phyloP scores from a whole-genome alignment of 1,140 invertebrate species.

The Aphidius gifuensis region DNA sequence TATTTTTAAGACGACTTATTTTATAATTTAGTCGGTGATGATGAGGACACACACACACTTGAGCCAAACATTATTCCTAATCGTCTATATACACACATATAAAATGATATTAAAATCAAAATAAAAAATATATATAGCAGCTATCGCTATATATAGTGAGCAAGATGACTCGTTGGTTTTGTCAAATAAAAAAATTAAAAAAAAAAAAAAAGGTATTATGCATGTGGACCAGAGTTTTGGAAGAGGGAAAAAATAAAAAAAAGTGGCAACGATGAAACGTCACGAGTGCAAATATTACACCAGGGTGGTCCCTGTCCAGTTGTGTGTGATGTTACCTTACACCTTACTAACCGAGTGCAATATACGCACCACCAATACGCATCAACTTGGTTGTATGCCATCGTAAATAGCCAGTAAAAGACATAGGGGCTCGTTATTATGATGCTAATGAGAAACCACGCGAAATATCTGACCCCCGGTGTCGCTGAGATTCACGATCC shows the following conservation, averaged over 20 bases:
- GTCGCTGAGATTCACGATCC: constrained; percentile 29
- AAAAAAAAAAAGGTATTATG: no score
- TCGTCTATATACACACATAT: no score
- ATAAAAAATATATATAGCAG: no score
- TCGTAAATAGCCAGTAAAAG: constrained; percentile 43
- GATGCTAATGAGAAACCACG: constrained; percentile 45
- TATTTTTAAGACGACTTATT: no score
- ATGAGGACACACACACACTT: no score
- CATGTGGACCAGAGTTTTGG: no score
- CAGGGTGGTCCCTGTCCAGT: constrained; percentile 40
- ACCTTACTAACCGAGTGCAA: constrained; percentile 30
- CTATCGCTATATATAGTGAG: no score
- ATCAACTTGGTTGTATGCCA: constrained; percentile 40
- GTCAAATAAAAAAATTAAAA: no score
- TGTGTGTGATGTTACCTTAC: constrained; percentile 40
- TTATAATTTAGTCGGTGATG: no score
- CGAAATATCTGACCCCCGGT: constrained; percentile 30
- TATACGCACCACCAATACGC: constrained; percentile 46
- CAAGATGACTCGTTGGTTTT: no score
- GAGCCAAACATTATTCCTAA: no score
- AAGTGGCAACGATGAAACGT: not conserved
- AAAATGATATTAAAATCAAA: no score
- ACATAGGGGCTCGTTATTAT: constrained; percentile 48
- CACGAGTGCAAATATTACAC: constrained; percentile 25
- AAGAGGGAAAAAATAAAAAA: not conserved